Base-by-base conservation (phyloP, 1,140 invertebrate species). In the Orchestia grillus region DNA sequence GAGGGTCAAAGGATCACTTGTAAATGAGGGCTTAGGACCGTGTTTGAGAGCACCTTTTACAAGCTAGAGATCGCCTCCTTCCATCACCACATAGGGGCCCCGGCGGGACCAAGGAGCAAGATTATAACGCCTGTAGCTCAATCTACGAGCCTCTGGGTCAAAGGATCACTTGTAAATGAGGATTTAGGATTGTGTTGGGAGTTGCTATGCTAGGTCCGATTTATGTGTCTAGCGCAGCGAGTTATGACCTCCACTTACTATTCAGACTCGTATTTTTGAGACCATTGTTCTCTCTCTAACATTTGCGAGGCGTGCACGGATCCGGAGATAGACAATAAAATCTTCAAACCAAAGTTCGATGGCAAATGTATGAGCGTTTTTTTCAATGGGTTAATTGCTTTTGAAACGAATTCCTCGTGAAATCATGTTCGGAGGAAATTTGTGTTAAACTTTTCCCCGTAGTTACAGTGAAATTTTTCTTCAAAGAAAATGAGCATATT, bases 111-210 rank as follows among this genome's bases (percentile, higher is more conserved):
- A 15, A 36, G 8, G 87, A 87, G 36, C 36, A 36, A 41, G 87
- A 87, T 87, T 87, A 36, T 36, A 8, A 36, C 8, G 8, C 41
- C 36, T 87, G 87, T 87, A 87, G 87, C 87, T 87, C 87, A 87
- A 87, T 87, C 87, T 87, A 8, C 87, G 87, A 36, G 87, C 6
- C 11, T 36, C 36, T 36, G 41, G 87, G 87, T 87, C 87, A 87
- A 87, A 41, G 41, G 87, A 87, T 87, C 87, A 87, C n/a, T 44
- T 90, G 88, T 90, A 90, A 90, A 90, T 90, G 88, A 90, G 88
- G 42, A 90, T 90, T 90, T 90, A 90, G 41, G 88, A 90, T 23
- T 90, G 88, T 90, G 88, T 41, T 90, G 42, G 88, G 4, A 90
- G 88, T 90, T 90, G 88, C 88, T 44, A 90, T 90, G 88, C 88